Evolutionary conservation across 2,888 invertebrate genomes (phyloP), one percentile per base, ranked within the genome.

Genomic region (Dendrolimus pini): DNA sequence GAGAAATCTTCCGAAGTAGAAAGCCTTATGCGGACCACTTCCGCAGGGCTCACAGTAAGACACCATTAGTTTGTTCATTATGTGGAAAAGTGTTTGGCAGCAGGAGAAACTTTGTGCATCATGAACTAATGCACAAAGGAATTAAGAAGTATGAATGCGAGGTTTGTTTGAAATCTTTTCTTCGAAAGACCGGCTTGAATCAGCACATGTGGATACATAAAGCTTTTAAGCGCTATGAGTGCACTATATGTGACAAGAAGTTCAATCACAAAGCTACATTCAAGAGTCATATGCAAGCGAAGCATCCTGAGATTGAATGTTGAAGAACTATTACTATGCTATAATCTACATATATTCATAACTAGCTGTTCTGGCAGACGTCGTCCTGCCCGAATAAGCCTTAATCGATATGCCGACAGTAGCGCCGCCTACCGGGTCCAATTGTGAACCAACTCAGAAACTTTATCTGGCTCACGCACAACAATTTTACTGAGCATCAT

Each of bases 71-170:
- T 7, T 59, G 59, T n/a, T 12, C 54, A 13, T n/a, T 42, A 1
- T 59, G 59, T 54, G 52, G 52, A 0, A 53, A 18, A 10, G 57
- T 57, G 10, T 59, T 59, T 42, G n/a, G 30, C n/a, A 57, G 30
- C 1, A 18, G 57, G 41, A 14, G 18, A 7, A 14, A 55, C 13
- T 18, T 57, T 3, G 55, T 47, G 10, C 53, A 80, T 13, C 89
- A 89, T 61, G 72, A 77, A 65, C 75, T 81, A 41, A 77, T 77
- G 30, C 88, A 89, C 61, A 82, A 83, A 0, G 79, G 78, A 14
- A 78, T 78, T 55, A 85, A 82, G 64, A 75, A 75, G 1, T 86
- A 77, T 58, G 67, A 75, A 42, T 89, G 89, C 60, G 69, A 71
- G 10, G 71, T 81, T 2, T 89, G 89, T 58, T 61, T 74, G 0